These are phyloP conservation scores for Ariopsis seemanni DNA, from an alignment of 2,113 vertebrate genomes.

Conservation along the genomic window DNA sequence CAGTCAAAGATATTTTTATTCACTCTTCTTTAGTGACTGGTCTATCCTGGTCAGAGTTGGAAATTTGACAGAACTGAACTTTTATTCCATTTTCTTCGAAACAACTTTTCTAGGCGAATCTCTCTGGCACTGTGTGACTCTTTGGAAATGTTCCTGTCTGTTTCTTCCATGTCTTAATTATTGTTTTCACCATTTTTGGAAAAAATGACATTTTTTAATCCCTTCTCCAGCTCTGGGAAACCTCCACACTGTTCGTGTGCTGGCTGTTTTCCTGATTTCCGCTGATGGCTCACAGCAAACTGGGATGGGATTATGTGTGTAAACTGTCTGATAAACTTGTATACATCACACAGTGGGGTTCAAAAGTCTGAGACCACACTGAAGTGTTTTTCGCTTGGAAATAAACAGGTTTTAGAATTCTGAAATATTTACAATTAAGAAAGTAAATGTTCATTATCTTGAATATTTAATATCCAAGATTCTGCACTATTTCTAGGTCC, in stretches of 20 bases:
- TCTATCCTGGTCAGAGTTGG: neutral
- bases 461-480: neutral
- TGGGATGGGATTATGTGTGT: neutral
- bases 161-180: neutral
- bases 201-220: neutral
- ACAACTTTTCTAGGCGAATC: neutral
- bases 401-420: neutral
- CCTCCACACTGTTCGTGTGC: neutral
- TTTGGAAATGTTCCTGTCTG: neutral
- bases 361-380: neutral
- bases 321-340: neutral
- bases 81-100: neutral
- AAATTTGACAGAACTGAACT: neutral
- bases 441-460: neutral
- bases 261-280: neutral
- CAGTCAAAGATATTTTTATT: neutral
- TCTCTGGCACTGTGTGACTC: neutral
- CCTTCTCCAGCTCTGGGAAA: neutral
- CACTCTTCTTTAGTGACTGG: neutral
- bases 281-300: neutral
- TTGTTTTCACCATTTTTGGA: neutral
- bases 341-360: neutral
- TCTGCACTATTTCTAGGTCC: neutral
- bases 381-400: neutral
- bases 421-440: neutral